These are phyloP conservation scores for Meda fulgida DNA, from an alignment of 2,797 vertebrate genomes.

Conservation along the genomic window DNA sequence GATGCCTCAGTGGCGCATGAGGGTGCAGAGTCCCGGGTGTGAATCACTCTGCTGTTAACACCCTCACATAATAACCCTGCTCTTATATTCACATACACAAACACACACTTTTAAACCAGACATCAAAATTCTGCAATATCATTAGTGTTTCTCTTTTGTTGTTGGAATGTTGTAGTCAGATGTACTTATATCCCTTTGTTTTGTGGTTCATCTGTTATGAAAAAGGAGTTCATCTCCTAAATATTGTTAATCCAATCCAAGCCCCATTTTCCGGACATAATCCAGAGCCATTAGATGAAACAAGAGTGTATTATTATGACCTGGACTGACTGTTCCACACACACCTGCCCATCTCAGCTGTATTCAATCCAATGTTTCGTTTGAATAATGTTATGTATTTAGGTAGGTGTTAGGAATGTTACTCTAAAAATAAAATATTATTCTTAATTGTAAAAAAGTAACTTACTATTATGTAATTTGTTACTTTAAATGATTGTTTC, in stretches of 20 bases:
- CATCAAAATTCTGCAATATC: neutral
- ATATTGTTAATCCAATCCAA: conserved; percentile 63
- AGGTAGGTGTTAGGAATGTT: neutral
- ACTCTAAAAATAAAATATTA: neutral
- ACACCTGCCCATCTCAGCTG: neutral
- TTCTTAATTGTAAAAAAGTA: neutral
- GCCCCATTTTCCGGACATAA: conserved; percentile 68
- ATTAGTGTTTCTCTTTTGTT: neutral
- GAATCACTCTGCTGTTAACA: conserved; percentile 47
- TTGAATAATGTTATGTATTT: neutral
- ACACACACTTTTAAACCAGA: neutral
- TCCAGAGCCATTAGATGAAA: conserved; percentile 68
- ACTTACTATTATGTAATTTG: neutral
- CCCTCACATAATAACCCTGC: conserved; percentile 5
- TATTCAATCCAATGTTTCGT: neutral
- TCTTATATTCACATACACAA: neutral
- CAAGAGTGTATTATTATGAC: conserved; percentile 53
- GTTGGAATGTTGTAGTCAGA: conserved; percentile 12
- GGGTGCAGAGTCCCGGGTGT: conserved; percentile 25
- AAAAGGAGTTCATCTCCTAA: conserved; percentile 59
- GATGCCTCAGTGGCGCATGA: conserved; percentile 64
- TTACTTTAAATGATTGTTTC: neutral
- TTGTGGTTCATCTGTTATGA: conserved; percentile 37
- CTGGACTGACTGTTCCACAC: conserved; percentile 61
- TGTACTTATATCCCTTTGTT: conserved; percentile 35